phyloP scores from a whole-genome alignment of 2,888 invertebrate genomes.

The Stictocephala bisonia region DNA sequence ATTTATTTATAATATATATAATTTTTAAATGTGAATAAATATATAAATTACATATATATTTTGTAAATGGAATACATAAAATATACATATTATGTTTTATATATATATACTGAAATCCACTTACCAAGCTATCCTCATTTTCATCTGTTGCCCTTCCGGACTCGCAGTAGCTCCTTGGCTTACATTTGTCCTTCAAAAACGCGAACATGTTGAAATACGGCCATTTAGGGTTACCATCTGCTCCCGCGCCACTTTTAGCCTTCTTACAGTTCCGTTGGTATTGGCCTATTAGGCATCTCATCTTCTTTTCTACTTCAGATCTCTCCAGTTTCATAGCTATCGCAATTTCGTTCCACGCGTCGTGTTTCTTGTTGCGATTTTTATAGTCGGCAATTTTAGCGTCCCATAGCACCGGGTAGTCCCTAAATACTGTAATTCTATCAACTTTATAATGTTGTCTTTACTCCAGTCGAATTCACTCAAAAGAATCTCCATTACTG shows the following conservation, averaged over 20 bases:
- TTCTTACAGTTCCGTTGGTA: conserved; percentile 9
- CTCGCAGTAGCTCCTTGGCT: conserved; percentile 43
- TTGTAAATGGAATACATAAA: neutral
- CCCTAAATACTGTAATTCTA: conserved; percentile 45
- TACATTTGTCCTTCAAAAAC: conserved; percentile 43
- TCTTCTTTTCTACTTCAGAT: conserved; percentile 40
- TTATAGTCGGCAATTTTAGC: conserved; percentile 38
- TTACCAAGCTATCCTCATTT: conserved; percentile 39
- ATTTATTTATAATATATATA: too few relatives aligned
- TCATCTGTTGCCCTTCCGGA: conserved; percentile 32
- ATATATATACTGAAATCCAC: conserved; percentile 35
- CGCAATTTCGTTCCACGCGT: conserved; percentile 42
- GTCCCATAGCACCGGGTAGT: conserved; percentile 46
- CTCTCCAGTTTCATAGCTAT: conserved; percentile 32
- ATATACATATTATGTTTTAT: neutral
- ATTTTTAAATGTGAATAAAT: too few relatives aligned
- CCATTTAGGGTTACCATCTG: conserved; percentile 45
- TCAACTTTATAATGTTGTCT: conserved; percentile 36
- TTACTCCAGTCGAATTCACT: conserved; percentile 43
- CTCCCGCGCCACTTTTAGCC: conserved; percentile 31
- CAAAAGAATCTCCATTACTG: too few relatives aligned
- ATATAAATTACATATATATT: neutral
- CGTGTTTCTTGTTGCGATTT: conserved; percentile 47
- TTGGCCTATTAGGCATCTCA: conserved; percentile 42
- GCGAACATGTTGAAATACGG: conserved; percentile 43